Conservation (phyloP, 1,140 invertebrate species). For the Ceratosolen fusciceps region DNA sequence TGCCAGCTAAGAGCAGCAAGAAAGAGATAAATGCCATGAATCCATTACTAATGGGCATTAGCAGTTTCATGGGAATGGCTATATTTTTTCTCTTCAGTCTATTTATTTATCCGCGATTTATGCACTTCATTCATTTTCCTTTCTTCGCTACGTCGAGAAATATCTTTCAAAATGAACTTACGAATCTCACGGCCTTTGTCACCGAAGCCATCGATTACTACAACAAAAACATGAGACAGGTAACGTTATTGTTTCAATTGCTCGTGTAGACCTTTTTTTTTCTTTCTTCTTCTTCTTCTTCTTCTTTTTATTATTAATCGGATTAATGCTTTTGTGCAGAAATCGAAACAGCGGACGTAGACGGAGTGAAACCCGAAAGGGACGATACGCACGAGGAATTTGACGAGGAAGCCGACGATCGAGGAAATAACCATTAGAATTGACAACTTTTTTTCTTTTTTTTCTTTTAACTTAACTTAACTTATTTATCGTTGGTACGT, state of each 20-base stretch:
- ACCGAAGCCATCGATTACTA: conserved; percentile 40
- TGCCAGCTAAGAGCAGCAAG: conserved; percentile 17
- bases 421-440: too few relatives aligned
- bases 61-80: conserved; percentile 49
- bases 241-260: background rate
- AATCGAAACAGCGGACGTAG: too few relatives aligned
- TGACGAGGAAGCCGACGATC: too few relatives aligned
- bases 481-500: too few relatives aligned
- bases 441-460: too few relatives aligned
- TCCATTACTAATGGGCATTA: conserved; percentile 41
- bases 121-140: conserved; percentile 30
- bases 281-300: too few relatives aligned
- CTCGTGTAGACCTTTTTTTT: too few relatives aligned
- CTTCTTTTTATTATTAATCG: too few relatives aligned
- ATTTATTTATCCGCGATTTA: conserved; percentile 45
- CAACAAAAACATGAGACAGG: conserved; percentile 26
- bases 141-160: conserved; percentile 26
- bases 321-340: too few relatives aligned
- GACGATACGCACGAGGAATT: too few relatives aligned
- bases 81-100: conserved; percentile 44
- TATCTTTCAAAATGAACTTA: conserved; percentile 20
- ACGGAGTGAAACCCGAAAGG: too few relatives aligned
- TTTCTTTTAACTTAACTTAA: too few relatives aligned
- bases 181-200: conserved; percentile 26
- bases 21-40: conserved; percentile 40